Percentiles rank a stretch among this genome's conserved stretches.
Evolutionary conservation across 2,797 vertebrate genomes (phyloP).

Genomic region (Galaxias olidus): DNA sequence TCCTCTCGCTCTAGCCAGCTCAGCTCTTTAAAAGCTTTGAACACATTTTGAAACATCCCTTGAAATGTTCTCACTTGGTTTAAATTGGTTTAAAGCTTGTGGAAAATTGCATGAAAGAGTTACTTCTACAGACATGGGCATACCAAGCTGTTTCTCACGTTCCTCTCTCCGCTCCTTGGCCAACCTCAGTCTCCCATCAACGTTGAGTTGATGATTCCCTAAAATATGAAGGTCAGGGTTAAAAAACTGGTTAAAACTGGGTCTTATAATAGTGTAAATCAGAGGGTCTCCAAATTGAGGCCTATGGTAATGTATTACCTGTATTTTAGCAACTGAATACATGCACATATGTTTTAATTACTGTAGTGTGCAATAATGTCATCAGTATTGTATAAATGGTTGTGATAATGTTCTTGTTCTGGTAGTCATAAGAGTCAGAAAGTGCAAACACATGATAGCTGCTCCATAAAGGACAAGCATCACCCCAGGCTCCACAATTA

Average conservation of each 20-base stretch:
- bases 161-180: conserved; percentile 88
- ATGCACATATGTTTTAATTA: neutral
- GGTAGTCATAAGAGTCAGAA: neutral
- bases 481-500: conserved; percentile 13
- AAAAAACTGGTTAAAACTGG: neutral
- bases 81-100: too few relatives aligned
- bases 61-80: too few relatives aligned
- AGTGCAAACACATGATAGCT: conserved; percentile 1
- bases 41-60: too few relatives aligned
- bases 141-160: conserved; percentile 85
- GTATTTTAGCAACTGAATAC: neutral
- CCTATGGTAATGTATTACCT: too few relatives aligned
- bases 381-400: too few relatives aligned
- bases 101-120: too few relatives aligned
- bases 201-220: conserved; percentile 72
- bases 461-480: conserved; percentile 5
- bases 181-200: conserved; percentile 88
- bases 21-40: conserved; percentile 83
- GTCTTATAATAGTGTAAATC: neutral
- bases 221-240: neutral
- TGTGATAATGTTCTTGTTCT: too few relatives aligned
- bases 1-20: conserved; percentile 86
- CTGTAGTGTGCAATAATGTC: neutral
- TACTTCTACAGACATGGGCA: conserved; percentile 14
- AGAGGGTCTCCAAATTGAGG: neutral